Percentiles rank a stretch among this genome's conserved stretches.
These are phyloP conservation scores for Halotydeus destructor DNA, from an alignment of 1,140 invertebrate genomes.

Conservation along the genomic window DNA sequence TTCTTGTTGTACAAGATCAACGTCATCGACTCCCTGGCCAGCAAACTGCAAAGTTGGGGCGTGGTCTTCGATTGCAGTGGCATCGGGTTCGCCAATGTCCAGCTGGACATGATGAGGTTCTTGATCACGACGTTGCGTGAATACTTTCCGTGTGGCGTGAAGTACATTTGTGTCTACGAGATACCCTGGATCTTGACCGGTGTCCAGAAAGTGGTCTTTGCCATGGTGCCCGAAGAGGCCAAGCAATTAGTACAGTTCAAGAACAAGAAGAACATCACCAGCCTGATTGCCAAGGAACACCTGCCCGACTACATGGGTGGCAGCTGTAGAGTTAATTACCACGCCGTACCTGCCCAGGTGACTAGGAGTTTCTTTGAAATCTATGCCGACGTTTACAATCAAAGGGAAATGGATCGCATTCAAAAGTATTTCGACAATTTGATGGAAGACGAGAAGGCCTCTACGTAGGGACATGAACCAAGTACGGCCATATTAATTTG, in stretches of 20 bases:
- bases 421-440: too few relatives aligned
- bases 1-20: conserved; percentile 7
- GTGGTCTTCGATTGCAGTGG: conserved; percentile 6
- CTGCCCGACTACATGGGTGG: not conserved
- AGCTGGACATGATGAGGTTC: conserved; percentile 2
- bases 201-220: conserved; percentile 1
- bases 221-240: conserved; percentile 5
- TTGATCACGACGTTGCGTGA: conserved; percentile 4
- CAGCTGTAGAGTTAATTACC: not conserved
- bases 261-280: conserved; percentile 2
- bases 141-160: conserved; percentile 6
- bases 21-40: not conserved
- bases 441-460: too few relatives aligned
- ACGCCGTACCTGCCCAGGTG: not conserved
- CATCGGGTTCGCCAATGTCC: conserved; percentile 7
- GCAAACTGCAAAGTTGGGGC: not conserved
- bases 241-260: not conserved
- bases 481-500: too few relatives aligned
- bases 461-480: too few relatives aligned
- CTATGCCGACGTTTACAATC: too few relatives aligned
- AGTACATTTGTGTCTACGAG: conserved; percentile 10
- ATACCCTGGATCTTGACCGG: conserved; percentile 8
- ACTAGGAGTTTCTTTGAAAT: too few relatives aligned
- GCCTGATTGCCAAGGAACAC: not conserved
- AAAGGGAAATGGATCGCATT: too few relatives aligned